Conservation (phyloP, 2,888 invertebrate species). For the Drosophila mimetica region DNA sequence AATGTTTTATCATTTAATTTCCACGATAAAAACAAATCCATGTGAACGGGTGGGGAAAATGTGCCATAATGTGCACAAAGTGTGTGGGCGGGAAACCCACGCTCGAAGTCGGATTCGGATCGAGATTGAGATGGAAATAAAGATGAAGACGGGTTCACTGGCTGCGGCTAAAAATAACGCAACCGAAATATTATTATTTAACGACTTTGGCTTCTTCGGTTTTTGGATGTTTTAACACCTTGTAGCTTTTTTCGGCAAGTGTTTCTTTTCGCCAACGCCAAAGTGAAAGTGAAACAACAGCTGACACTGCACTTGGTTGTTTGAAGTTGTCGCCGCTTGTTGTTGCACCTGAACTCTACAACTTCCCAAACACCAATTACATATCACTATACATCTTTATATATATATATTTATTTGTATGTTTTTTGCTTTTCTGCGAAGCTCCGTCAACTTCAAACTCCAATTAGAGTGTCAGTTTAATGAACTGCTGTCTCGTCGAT, state of each 20-base stretch:
- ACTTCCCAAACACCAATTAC: constrained; percentile 46
- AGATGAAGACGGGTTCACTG: constrained; percentile 57
- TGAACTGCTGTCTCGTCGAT: constrained; percentile 59
- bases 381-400: constrained; percentile 3
- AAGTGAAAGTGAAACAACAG: constrained; percentile 71
- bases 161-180: constrained; percentile 60
- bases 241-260: constrained; percentile 63
- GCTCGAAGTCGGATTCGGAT: constrained; percentile 38
- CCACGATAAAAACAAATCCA: constrained; percentile 79
- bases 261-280: constrained; percentile 59
- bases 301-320: constrained; percentile 71
- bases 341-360: constrained; percentile 77
- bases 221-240: constrained; percentile 65
- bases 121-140: constrained; percentile 9
- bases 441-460: constrained; percentile 72
- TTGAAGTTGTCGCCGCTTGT: constrained; percentile 55
- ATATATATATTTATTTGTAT: constrained; percentile 57
- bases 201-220: constrained; percentile 59
- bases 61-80: constrained; percentile 12
- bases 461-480: constrained; percentile 79
- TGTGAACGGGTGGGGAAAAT: constrained; percentile 56
- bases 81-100: constrained; percentile 63
- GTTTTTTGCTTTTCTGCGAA: constrained; percentile 66
- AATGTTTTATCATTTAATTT: constrained; percentile 80
- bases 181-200: constrained; percentile 76